Evolutionary conservation across 2,888 invertebrate genomes (phyloP).

Genomic region (Malthinus seriepunctatus): DNA sequence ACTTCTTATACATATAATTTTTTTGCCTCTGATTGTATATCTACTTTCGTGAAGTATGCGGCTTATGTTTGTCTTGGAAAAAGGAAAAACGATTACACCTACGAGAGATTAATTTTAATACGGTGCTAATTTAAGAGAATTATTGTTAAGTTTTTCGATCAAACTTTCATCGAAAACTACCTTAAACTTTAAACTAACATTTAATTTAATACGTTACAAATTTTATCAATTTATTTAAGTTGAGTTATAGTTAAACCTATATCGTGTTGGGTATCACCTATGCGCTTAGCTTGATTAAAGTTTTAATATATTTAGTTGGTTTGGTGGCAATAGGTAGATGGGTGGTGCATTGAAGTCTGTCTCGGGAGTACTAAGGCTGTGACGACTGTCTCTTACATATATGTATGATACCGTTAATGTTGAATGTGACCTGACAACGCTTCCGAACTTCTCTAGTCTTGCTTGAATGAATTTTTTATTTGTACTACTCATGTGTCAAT

Average conservation of each 20-base stretch:
- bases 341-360: conserved; percentile 26
- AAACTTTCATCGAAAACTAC: no score
- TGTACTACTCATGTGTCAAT: conserved; percentile 26
- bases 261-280: conserved; percentile 5
- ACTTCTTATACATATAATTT: no score
- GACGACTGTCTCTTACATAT: conserved; percentile 31
- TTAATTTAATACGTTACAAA: no score
- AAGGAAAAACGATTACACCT: no score
- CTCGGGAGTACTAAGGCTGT: conserved; percentile 29
- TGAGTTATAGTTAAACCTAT: conserved; percentile 1
- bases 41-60: no score
- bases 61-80: no score
- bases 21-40: no score
- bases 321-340: conserved; percentile 22
- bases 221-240: no score
- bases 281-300: conserved; percentile 37
- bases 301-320: conserved; percentile 37
- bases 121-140: no score
- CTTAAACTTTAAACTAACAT: no score
- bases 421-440: conserved; percentile 29
- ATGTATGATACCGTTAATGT: conserved; percentile 34
- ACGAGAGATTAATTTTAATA: no score
- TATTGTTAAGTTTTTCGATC: no score
- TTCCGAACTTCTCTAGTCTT: conserved; percentile 21
- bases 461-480: conserved; percentile 31